These are phyloP conservation scores for Lamellibrachia satsuma DNA, from an alignment of 2,888 invertebrate genomes.

Conservation along the genomic window DNA sequence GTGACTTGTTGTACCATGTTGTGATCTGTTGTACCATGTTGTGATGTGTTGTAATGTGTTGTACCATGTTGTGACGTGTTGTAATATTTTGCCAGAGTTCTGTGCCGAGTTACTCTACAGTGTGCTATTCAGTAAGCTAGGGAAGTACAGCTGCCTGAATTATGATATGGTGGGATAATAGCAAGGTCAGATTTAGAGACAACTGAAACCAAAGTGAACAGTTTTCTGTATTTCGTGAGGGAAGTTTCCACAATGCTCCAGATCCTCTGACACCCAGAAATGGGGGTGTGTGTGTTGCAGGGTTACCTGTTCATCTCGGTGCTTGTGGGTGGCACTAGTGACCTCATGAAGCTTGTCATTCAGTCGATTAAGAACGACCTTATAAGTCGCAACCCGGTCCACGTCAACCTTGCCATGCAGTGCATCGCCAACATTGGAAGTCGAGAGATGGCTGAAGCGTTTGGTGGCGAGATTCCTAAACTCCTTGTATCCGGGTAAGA, in stretches of 20 bases:
- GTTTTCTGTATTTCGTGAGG: neutral
- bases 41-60: no score
- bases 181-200: neutral
- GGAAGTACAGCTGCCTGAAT: neutral
- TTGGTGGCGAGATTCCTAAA: constrained; percentile 97
- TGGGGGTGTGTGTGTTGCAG: constrained; percentile 68
- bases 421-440: constrained; percentile 99
- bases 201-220: neutral
- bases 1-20: no score
- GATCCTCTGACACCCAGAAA: neutral
- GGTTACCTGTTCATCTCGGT: constrained; percentile 99
- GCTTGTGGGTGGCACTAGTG: constrained; percentile 97
- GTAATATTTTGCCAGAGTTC: no score
- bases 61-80: no score
- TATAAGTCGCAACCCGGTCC: constrained; percentile 91
- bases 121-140: no score
- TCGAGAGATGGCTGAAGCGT: constrained; percentile 99
- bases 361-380: constrained; percentile 99
- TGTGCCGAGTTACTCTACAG: neutral
- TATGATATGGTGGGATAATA: neutral
- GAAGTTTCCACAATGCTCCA: neutral
- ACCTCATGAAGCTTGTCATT: constrained; percentile 97
- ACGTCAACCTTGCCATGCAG: constrained; percentile 97
- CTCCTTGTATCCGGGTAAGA: constrained; percentile 92
- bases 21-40: no score